A percentile compares a stretch with the other conserved stretches of the same genome.
Evolutionary conservation across 2,797 vertebrate species (phyloP).

Genomic region (Phrynocephalus vlangalii): DNA sequence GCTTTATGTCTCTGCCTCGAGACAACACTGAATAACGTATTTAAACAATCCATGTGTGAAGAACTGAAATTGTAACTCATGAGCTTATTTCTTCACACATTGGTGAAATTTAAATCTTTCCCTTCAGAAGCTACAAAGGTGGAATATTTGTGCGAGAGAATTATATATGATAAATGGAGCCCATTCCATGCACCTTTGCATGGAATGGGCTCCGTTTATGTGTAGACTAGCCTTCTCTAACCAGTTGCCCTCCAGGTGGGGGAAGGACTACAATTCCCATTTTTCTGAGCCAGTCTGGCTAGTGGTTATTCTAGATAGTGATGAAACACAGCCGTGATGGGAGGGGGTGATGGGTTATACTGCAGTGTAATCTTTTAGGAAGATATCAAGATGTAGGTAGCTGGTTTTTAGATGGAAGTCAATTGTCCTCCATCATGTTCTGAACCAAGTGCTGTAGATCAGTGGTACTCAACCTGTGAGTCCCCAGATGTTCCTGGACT

Average conservation of each 20-base stretch:
- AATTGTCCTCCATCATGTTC: not conserved
- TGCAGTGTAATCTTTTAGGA: not conserved
- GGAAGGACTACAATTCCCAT: not conserved
- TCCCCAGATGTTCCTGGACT: too few relatives aligned
- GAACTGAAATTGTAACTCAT: constrained; percentile 62
- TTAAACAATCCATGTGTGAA: constrained; percentile 61
- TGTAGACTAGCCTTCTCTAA: not conserved
- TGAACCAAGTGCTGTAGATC: not conserved
- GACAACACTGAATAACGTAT: constrained; percentile 72
- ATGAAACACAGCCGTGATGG: not conserved
- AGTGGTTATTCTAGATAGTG: not conserved
- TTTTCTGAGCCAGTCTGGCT: not conserved
- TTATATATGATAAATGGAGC: not conserved
- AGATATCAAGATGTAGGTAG: not conserved
- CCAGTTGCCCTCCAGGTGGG: not conserved
- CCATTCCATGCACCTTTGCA: not conserved
- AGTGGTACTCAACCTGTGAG: too few relatives aligned
- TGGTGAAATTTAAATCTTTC: constrained; percentile 43
- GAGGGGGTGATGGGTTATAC: too few relatives aligned
- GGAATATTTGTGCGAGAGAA: not conserved
- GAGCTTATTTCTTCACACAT: constrained; percentile 56
- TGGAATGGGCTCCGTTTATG: not conserved
- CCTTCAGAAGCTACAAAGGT: constrained; percentile 36
- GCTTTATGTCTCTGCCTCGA: constrained; percentile 68
- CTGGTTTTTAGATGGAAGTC: not conserved